phyloP scores from a whole-genome alignment of 2,797 vertebrate species.

The Sciurus vulgaris region DNA sequence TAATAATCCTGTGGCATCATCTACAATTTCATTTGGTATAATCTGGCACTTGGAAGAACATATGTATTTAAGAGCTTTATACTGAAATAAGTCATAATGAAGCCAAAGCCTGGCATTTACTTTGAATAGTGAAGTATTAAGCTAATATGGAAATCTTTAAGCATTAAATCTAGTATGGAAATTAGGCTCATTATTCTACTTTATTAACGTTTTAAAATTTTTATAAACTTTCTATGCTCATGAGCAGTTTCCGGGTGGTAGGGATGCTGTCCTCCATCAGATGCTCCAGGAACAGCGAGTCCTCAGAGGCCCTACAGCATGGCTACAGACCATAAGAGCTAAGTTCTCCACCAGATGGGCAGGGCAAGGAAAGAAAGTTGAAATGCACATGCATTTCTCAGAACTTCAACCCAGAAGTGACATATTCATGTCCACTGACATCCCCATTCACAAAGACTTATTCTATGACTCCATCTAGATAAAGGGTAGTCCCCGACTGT shows the following conservation, averaged over 20 bases:
- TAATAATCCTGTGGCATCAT: neutral
- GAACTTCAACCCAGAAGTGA: neutral
- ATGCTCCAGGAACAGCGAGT: neutral
- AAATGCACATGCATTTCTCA: neutral
- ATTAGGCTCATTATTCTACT: neutral
- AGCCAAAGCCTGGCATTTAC: neutral
- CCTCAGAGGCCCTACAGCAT: neutral
- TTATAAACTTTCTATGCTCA: neutral
- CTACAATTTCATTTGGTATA: constrained; percentile 17
- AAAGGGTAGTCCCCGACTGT: neutral
- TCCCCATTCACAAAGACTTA: neutral
- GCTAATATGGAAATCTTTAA: neutral
- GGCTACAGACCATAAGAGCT: no score
- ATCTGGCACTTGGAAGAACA: neutral
- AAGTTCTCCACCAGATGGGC: neutral
- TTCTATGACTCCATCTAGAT: neutral
- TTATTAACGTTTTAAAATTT: neutral
- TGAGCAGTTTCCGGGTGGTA: no score
- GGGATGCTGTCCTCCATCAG: neutral
- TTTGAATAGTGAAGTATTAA: constrained; percentile 18
- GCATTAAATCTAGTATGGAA: neutral
- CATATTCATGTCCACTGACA: neutral
- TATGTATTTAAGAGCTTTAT: neutral
- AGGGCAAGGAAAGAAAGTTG: neutral
- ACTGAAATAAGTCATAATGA: neutral